These are phyloP conservation scores for Proteles cristata DNA, from an alignment of 2,113 vertebrate species.

Conservation along the genomic window DNA sequence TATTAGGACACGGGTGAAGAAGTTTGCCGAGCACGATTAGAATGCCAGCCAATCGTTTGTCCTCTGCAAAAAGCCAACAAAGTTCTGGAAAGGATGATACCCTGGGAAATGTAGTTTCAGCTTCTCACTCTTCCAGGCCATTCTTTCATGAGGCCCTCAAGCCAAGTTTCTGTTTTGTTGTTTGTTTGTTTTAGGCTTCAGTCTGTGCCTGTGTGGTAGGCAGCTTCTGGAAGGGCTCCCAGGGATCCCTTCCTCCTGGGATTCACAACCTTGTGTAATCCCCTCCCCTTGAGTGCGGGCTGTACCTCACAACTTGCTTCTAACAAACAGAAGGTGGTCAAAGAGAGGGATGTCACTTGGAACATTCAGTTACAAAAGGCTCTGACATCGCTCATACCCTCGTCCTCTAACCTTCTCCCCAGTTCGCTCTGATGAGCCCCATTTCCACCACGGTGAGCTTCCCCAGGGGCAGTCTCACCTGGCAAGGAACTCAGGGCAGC, in stretches of 20 bases:
- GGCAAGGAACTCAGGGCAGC: background rate
- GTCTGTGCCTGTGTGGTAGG: background rate
- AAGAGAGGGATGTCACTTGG: background rate
- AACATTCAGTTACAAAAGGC: background rate
- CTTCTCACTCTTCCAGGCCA: background rate
- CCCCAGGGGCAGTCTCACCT: background rate
- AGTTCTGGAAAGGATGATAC: background rate
- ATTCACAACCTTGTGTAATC: background rate
- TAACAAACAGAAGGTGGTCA: background rate
- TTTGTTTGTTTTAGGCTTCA: background rate
- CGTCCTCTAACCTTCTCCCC: background rate
- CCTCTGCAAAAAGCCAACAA: background rate
- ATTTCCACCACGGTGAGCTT: background rate
- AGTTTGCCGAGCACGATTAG: background rate
- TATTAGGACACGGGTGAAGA: background rate
- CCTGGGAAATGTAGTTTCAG: background rate
- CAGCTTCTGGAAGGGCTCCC: background rate
- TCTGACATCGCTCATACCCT: background rate
- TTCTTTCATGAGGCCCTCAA: background rate
- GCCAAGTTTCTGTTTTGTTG: background rate
- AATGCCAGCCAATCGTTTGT: background rate
- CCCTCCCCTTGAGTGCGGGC: background rate
- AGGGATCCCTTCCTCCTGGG: background rate
- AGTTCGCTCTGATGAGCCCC: background rate
- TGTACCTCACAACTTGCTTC: background rate